phyloP scores from a whole-genome alignment of 1,140 invertebrate species.

The Gryon sp. region DNA sequence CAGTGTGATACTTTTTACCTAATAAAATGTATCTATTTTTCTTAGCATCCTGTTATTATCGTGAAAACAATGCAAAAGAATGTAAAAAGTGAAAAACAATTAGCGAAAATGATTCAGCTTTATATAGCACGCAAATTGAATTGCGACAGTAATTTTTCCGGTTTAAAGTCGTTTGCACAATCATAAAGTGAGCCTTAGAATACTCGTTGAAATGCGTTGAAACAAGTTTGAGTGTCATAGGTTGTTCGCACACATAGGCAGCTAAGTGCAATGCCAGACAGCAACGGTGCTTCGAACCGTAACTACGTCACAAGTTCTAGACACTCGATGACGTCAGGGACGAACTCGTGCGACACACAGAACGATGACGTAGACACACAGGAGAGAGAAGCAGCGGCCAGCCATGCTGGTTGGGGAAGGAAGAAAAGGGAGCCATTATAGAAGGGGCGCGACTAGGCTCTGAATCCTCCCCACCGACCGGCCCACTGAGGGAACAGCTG shows the following conservation, averaged over 20 bases:
- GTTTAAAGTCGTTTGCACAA: too few species aligned
- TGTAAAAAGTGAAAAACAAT: too few species aligned
- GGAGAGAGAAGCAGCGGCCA: slow-evolving; percentile 71
- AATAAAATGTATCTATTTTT: too few species aligned
- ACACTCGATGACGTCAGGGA: slow-evolving; percentile 74
- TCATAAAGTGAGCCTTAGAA: background rate
- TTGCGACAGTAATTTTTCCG: too few species aligned
- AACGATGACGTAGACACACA: slow-evolving; percentile 63
- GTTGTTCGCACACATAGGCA: slow-evolving; percentile 7
- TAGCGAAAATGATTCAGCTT: too few species aligned
- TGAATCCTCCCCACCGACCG: slow-evolving; percentile 79
- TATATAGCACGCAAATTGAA: too few species aligned
- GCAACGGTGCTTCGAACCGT: slow-evolving; percentile 64
- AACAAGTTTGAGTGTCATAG: slow-evolving; percentile 12
- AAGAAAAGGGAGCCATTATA: slow-evolving; percentile 81
- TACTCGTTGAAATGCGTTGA: slow-evolving; percentile 6
- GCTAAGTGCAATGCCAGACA: slow-evolving; percentile 31
- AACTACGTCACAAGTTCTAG: slow-evolving; percentile 72
- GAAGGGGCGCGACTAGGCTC: slow-evolving; percentile 80
- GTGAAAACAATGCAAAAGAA: too few species aligned
- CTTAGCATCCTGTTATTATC: too few species aligned
- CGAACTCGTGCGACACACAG: slow-evolving; percentile 55
- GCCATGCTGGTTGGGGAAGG: slow-evolving; percentile 80
- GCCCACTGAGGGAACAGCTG: slow-evolving; percentile 80
- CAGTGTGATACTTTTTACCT: too few species aligned